Conservation (phyloP, 2,797 vertebrate species). For the Setipinna tenuifilis region DNA sequence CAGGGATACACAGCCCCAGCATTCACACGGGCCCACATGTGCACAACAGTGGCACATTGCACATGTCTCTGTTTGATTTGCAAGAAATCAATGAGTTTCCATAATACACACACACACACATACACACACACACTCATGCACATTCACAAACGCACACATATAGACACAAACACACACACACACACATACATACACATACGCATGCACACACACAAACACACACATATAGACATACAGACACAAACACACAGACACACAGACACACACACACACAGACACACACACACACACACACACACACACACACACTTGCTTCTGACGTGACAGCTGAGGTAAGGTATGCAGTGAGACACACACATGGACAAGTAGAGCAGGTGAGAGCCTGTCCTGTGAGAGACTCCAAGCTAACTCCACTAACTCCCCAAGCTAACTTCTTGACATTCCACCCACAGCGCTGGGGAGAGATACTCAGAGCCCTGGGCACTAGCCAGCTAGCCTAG, state of each 20-base stretch:
- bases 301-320: not conserved
- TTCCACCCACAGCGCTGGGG: conserved; percentile 7
- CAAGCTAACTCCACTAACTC: not conserved
- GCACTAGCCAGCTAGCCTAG: not conserved
- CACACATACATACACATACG: not conserved
- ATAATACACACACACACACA: not conserved
- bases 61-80: conserved; percentile 26
- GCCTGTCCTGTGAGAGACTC: conserved; percentile 29
- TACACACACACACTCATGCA: not conserved
- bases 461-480: not conserved
- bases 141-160: not conserved
- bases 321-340: not conserved
- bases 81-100: conserved; percentile 24
- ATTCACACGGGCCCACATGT: not conserved
- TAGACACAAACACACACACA: not conserved
- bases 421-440: conserved; percentile 23
- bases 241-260: not conserved
- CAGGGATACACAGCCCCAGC: conserved; percentile 14
- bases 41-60: not conserved
- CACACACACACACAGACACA: not conserved
- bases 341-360: conserved; percentile 23
- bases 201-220: not conserved
- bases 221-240: not conserved
- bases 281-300: not conserved
- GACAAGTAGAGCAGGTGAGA: conserved; percentile 49